These are phyloP conservation scores for Unio delphinus DNA, from an alignment of 2,888 invertebrate genomes.

Conservation along the genomic window DNA sequence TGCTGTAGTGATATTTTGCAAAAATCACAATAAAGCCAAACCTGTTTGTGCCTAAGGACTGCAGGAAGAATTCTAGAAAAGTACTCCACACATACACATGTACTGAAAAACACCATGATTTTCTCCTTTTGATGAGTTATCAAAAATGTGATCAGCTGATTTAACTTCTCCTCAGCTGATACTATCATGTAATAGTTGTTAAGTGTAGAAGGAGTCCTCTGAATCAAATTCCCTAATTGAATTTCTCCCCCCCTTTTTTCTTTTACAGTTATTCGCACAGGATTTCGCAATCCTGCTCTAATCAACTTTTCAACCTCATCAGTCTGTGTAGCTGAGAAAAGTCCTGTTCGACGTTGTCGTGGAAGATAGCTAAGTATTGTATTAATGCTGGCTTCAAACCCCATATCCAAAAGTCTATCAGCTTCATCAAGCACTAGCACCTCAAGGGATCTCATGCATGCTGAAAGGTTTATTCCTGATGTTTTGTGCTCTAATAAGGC, in stretches of 20 bases:
- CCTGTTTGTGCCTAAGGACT: constrained; percentile 44
- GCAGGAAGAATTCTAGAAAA: constrained; percentile 79
- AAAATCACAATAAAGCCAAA: constrained; percentile 3
- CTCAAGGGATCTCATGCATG: constrained; percentile 84
- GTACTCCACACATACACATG: constrained; percentile 97
- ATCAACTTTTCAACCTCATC: constrained; percentile 92
- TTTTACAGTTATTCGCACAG: constrained; percentile 89
- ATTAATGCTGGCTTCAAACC: constrained; percentile 87
- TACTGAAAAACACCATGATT: constrained; percentile 88
- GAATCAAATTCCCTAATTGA: constrained; percentile 20
- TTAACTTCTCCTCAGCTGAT: constrained; percentile 80
- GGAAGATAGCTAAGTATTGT: constrained; percentile 93
- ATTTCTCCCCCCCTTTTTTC: constrained; percentile 78
- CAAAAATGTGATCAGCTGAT: constrained; percentile 85
- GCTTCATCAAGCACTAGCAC: constrained; percentile 96
- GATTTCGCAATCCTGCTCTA: constrained; percentile 93
- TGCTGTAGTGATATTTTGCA: no score
- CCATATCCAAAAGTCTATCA: constrained; percentile 92
- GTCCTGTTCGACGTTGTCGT: constrained; percentile 91
- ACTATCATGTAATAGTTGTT: constrained; percentile 81
- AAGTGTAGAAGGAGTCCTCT: constrained; percentile 74
- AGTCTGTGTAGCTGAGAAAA: constrained; percentile 99
- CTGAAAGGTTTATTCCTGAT: constrained; percentile 74
- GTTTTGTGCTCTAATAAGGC: constrained; percentile 77
- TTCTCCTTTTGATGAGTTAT: constrained; percentile 76